phyloP scores from a whole-genome alignment of 2,113 vertebrate species.

The Sylvietta virens region DNA sequence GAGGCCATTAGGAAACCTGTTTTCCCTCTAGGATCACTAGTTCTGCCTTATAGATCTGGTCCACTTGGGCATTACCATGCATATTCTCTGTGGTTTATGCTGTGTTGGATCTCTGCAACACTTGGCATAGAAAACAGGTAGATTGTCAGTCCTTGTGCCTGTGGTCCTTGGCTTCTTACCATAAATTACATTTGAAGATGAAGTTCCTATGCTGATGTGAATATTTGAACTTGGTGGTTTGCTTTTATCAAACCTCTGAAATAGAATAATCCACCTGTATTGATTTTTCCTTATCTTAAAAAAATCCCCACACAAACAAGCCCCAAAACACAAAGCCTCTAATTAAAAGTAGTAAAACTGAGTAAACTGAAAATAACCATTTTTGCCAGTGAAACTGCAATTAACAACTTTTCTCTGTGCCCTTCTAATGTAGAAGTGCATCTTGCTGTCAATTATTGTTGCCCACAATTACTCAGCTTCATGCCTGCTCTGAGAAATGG shows the following conservation, averaged over 20 bases:
- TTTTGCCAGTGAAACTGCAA: neutral
- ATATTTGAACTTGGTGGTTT: neutral
- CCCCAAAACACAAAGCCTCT: neutral
- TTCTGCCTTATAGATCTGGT: neutral
- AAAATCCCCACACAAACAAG: neutral
- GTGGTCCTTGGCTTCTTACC: neutral
- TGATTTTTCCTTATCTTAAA: neutral
- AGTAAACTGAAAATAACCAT: neutral
- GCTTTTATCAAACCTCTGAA: neutral
- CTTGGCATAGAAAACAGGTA: neutral
- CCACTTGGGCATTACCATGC: neutral
- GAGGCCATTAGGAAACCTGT: neutral
- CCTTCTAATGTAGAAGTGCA: neutral
- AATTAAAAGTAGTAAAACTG: neutral
- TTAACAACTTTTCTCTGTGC: neutral
- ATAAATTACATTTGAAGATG: neutral
- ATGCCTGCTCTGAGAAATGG: neutral
- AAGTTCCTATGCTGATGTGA: neutral
- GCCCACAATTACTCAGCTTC: neutral
- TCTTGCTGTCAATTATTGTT: neutral
- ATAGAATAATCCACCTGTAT: neutral
- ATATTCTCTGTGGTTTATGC: neutral
- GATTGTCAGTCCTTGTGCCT: neutral
- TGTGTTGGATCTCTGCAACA: neutral
- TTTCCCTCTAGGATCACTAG: neutral